Evolutionary conservation across 64 coral and sea anemone species (phyloP).

Genomic region (Trachythela sp.): DNA sequence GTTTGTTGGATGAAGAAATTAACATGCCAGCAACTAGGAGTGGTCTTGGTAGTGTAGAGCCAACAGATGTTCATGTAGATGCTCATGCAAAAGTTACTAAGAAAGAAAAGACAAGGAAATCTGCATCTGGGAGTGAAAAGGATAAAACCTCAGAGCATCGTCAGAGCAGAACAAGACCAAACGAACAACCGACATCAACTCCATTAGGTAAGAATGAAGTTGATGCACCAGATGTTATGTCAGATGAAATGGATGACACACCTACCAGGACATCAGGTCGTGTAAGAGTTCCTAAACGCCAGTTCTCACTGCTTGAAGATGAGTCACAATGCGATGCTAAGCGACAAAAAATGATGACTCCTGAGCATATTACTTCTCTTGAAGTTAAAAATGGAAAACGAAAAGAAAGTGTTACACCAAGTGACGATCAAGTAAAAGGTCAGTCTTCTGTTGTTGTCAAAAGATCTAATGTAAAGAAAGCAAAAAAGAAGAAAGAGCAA

Average conservation of each 20-base stretch:
- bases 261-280: background rate
- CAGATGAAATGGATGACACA: background rate
- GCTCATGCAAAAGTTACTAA: no score
- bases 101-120: no score
- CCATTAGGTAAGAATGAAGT: no score
- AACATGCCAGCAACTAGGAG: background rate
- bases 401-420: background rate
- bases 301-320: background rate
- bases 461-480: background rate
- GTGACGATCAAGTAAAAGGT: background rate
- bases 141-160: no score
- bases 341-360: background rate
- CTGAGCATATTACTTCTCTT: background rate
- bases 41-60: background rate
- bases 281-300: background rate
- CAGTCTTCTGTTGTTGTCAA: background rate
- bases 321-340: background rate
- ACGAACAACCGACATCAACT: no score
- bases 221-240: no score
- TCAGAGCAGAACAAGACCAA: no score
- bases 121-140: no score
- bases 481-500: background rate
- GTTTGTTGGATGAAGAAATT: background rate
- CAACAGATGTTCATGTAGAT: background rate
- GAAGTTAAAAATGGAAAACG: background rate